Evolutionary conservation across 2,113 vertebrate species (phyloP).

Genomic region (Burhinus bistriatus): DNA sequence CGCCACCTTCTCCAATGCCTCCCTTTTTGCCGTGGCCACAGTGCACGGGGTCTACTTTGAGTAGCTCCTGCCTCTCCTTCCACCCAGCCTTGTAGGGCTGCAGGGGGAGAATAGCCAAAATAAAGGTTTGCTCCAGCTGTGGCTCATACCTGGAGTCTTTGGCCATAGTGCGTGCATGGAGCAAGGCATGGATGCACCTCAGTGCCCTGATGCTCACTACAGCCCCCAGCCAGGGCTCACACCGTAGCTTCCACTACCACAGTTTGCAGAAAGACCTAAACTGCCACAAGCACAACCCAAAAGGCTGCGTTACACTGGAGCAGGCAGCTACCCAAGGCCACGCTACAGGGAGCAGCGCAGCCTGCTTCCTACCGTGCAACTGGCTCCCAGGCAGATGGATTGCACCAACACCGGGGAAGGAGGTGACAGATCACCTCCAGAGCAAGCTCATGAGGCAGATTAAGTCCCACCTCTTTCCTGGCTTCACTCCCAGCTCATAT

Average conservation of each 20-base stretch:
- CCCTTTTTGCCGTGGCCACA: slow-evolving; percentile 76
- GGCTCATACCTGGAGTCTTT: background rate
- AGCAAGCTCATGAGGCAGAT: background rate
- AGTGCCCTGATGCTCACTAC: background rate
- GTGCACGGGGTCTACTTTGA: slow-evolving; percentile 78
- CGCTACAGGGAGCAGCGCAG: background rate
- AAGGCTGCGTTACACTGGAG: background rate
- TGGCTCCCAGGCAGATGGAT: slow-evolving; percentile 9
- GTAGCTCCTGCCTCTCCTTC: background rate
- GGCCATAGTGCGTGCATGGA: accelerated
- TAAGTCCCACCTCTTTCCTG: background rate
- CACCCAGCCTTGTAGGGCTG: background rate
- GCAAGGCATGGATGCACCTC: accelerated
- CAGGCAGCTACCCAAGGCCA: background rate
- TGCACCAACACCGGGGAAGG: background rate
- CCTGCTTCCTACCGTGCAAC: background rate
- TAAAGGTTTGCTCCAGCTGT: slow-evolving; percentile 26
- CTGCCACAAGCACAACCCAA: background rate
- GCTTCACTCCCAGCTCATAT: background rate
- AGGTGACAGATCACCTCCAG: slow-evolving; percentile 5
- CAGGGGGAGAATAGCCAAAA: background rate
- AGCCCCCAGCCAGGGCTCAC: background rate
- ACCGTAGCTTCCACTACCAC: background rate
- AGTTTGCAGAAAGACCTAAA: background rate
- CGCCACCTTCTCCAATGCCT: slow-evolving; percentile 68